Conservation (phyloP, 1,140 invertebrate genomes). For the Adoxophyes honmai region DNA sequence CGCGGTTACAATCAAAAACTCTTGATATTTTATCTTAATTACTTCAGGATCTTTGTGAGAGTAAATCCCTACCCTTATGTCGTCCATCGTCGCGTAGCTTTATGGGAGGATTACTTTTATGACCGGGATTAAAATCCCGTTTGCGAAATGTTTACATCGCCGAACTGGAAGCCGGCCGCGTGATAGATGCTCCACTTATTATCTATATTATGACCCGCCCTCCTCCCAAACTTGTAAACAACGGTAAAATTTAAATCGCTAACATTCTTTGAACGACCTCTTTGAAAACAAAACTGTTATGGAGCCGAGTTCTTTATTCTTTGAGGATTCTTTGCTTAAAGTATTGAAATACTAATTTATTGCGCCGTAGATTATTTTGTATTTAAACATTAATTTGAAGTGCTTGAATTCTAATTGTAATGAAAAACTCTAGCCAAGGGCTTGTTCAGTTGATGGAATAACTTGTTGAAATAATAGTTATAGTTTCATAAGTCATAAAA, state of each 20-base stretch:
- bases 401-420: too few relatives aligned
- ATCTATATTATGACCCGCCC: constrained; percentile 30
- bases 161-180: constrained; percentile 46
- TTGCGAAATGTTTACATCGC: constrained; percentile 68
- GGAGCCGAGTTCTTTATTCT: neutral
- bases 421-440: too few relatives aligned
- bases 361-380: neutral
- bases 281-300: neutral
- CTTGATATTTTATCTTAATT: constrained; percentile 74
- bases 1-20: constrained; percentile 63
- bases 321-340: constrained; percentile 1
- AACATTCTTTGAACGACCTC: constrained; percentile 9
- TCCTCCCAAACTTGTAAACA: constrained; percentile 1
- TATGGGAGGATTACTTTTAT: constrained; percentile 76
- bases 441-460: too few relatives aligned
- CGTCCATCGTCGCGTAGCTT: constrained; percentile 75
- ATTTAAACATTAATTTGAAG: too few relatives aligned
- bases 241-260: constrained; percentile 6
- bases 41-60: constrained; percentile 71
- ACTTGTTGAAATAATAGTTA: too few relatives aligned
- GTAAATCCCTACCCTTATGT: constrained; percentile 73
- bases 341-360: neutral
- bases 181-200: constrained; percentile 40
- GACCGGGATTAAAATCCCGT: constrained; percentile 70
- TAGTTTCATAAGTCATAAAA: too few relatives aligned